Base-by-base conservation (phyloP, 2,888 invertebrate genomes). In the Andricus curvator region DNA sequence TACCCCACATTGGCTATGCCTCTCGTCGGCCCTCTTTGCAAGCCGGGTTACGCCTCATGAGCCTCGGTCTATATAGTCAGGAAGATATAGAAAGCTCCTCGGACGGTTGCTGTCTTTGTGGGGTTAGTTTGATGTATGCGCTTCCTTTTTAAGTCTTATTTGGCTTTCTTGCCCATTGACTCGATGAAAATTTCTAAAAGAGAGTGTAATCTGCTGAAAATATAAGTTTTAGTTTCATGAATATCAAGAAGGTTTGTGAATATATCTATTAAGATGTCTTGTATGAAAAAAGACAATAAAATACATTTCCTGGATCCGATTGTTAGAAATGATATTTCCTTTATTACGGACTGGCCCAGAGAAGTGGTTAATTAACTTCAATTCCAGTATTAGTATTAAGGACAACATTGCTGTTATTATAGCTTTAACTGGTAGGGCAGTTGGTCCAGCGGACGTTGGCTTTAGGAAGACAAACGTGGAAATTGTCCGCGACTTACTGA, bases 1-100 rank as follows among this genome's bases (percentile, higher is more conserved):
- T 87, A 88, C 87, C 83, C 84, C 84, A 84, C 84, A 86, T 87
- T 84, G 84, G 84, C 80, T 84, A 62, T 79, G 70, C 64, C 70
- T 37, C 64, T 78, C 78, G 60, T 68, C 51, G 70, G 29, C 76
- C 41, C 77, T 79, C 78, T 78, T 77, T 79, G 29, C 41, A 56
- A 78, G 48, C 77, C 22, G 17, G 76, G 77, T 78, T 78, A 83
- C 79, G 81, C 66, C 82, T 83, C 83, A 80, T 76, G 68, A 79
- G 79, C 66, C 74, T 68, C 79, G 77, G 78, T 33, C 48, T 78
- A 79, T 78, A 81, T 77, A 76, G 67, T 65, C 78, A 67, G 41
- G 56, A 64, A 44, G 44, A 77, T 79, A 78, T 67, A 80, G 74
- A 79, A 78, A 82, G 64, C 74, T 68, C 56, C 80, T 79, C 79